phyloP scores from a whole-genome alignment of 1,140 invertebrate species.

The Liolophura sinensis region DNA sequence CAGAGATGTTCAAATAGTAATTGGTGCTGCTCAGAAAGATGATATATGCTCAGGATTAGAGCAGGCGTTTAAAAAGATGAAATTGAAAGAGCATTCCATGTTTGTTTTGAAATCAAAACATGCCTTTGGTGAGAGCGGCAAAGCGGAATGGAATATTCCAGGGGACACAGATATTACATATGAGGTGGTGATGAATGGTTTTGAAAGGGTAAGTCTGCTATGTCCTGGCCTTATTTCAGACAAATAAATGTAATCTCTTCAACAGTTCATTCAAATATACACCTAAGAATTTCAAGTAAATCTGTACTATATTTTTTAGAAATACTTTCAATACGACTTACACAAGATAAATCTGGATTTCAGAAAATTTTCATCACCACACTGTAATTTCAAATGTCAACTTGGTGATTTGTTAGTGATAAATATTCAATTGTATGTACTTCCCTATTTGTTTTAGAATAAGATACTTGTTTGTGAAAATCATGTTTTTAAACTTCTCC shows the following conservation, averaged over 20 bases:
- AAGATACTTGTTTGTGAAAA: too few relatives aligned
- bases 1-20: constrained; percentile 76
- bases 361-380: too few relatives aligned
- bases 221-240: not conserved
- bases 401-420: too few relatives aligned
- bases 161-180: constrained; percentile 80
- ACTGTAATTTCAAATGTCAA: too few relatives aligned
- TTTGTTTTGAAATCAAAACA: constrained; percentile 76
- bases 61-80: constrained; percentile 80
- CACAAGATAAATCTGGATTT: too few relatives aligned
- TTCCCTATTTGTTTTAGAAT: too few relatives aligned
- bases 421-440: too few relatives aligned
- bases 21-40: constrained; percentile 82
- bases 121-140: constrained; percentile 79
- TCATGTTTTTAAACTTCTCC: too few relatives aligned
- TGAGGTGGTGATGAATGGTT: constrained; percentile 73
- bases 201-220: constrained; percentile 72
- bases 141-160: constrained; percentile 75
- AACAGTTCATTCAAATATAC: not conserved
- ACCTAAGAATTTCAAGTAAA: too few relatives aligned
- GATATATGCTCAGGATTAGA: constrained; percentile 84
- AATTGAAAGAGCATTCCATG: constrained; percentile 76
- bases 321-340: too few relatives aligned
- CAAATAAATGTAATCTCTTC: constrained; percentile 1
- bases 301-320: too few relatives aligned